Conservation (phyloP, 2,888 invertebrate species). For the Holacanthella duospinosa region DNA sequence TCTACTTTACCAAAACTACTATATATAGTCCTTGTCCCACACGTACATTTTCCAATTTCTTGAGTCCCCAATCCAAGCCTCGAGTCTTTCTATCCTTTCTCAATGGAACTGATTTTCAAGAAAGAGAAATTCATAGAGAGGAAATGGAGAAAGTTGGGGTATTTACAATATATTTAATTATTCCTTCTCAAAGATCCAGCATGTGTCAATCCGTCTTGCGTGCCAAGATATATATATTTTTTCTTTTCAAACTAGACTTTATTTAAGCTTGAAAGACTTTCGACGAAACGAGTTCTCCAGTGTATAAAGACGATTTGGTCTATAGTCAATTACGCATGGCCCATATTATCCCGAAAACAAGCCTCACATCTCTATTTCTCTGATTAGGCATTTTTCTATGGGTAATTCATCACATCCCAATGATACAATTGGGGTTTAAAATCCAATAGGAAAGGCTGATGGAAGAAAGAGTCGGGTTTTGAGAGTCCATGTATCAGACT, state of each 20-base stretch:
- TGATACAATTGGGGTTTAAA: conserved; percentile 2
- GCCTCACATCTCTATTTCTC: background rate
- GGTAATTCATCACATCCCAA: background rate
- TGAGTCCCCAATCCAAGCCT: too few relatives aligned
- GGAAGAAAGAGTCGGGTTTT: conserved; percentile 2
- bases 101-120: too few relatives aligned
- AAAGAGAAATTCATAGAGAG: too few relatives aligned
- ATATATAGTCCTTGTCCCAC: too few relatives aligned
- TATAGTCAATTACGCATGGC: background rate
- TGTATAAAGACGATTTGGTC: background rate
- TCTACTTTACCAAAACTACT: too few relatives aligned
- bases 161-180: too few relatives aligned
- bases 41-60: too few relatives aligned
- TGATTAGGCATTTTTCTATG: background rate
- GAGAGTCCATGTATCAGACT: background rate
- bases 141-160: too few relatives aligned
- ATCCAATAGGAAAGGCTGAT: background rate
- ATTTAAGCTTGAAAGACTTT: background rate
- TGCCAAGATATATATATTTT: background rate
- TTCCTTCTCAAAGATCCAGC: too few relatives aligned
- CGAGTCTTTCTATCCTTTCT: too few relatives aligned
- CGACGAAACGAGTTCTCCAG: background rate
- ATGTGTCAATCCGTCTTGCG: background rate
- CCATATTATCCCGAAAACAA: background rate
- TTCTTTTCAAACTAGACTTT: too few relatives aligned